Conservation (phyloP, 2,888 invertebrate genomes). For the Coremacera marginata region DNA sequence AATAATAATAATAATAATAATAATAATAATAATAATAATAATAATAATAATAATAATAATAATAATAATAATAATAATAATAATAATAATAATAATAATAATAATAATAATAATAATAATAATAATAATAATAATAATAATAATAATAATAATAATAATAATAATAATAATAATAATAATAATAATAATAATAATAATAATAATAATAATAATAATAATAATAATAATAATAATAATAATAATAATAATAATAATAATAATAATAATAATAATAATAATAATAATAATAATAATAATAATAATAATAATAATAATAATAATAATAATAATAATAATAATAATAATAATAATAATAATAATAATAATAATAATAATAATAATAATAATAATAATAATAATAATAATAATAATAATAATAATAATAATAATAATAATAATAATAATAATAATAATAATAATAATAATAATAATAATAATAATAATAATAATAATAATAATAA, state of each 20-base stretch:
- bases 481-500: constrained; percentile 16
- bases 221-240: constrained; percentile 18
- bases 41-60: constrained; percentile 1
- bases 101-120: constrained; percentile 10
- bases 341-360: constrained; percentile 10
- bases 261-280: constrained; percentile 11
- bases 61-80: constrained; percentile 11
- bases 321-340: constrained; percentile 11
- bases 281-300: neutral
- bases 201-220: constrained; percentile 17
- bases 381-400: constrained; percentile 5
- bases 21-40: constrained; percentile 7
- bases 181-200: constrained; percentile 17
- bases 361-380: constrained; percentile 12
- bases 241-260: constrained; percentile 17
- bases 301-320: constrained; percentile 12
- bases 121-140: constrained; percentile 11
- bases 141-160: constrained; percentile 9
- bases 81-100: constrained; percentile 7
- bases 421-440: constrained; percentile 15
- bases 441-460: constrained; percentile 13
- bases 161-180: constrained; percentile 14
- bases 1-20: constrained; percentile 9
- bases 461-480: constrained; percentile 13
- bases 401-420: constrained; percentile 2